A percentile compares a stretch with the other conserved stretches of the same genome.
phyloP scores from a whole-genome alignment of 1,140 invertebrate genomes.

The Neocloeon triangulifer region DNA sequence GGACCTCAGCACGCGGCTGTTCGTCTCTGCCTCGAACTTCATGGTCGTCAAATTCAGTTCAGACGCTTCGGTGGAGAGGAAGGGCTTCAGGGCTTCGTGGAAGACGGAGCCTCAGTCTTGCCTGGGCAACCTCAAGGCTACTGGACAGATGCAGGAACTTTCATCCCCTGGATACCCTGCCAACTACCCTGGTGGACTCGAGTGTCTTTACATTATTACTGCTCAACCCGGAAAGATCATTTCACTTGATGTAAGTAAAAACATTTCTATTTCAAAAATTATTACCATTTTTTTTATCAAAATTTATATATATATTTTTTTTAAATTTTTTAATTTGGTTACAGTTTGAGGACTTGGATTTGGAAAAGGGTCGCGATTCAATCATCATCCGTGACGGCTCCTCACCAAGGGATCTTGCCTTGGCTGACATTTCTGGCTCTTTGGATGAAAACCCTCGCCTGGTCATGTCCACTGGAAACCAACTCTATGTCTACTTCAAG shows the following conservation, averaged over 20 bases:
- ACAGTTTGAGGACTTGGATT: constrained; percentile 65
- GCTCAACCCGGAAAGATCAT: constrained; percentile 72
- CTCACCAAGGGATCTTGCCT: constrained; percentile 55
- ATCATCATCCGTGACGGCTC: constrained; percentile 76
- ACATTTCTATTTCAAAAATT: constrained; percentile 2
- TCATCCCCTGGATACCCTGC: constrained; percentile 79
- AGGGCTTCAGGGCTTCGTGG: constrained; percentile 83
- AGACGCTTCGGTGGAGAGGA: constrained; percentile 78
- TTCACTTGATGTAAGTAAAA: constrained; percentile 42
- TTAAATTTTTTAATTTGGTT: constrained; percentile 6
- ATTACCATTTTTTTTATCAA: not conserved
- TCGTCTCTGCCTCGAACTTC: constrained; percentile 87
- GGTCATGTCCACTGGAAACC: constrained; percentile 73
- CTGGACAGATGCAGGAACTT: constrained; percentile 56
- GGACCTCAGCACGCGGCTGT: constrained; percentile 57
- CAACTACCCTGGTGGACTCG: constrained; percentile 78
- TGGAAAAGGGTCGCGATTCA: constrained; percentile 66
- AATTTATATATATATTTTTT: not conserved
- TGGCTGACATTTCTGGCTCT: constrained; percentile 61
- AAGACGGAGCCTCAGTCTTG: constrained; percentile 80
- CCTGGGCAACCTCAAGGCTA: constrained; percentile 60
- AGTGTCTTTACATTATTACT: constrained; percentile 80
- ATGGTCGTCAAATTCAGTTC: constrained; percentile 95
- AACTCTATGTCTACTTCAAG: constrained; percentile 79
- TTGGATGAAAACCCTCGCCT: constrained; percentile 54